A percentile compares a stretch with the other conserved stretches of the same genome.
phyloP scores from a whole-genome alignment of 2,888 invertebrate species.

The Myathropa florea region DNA sequence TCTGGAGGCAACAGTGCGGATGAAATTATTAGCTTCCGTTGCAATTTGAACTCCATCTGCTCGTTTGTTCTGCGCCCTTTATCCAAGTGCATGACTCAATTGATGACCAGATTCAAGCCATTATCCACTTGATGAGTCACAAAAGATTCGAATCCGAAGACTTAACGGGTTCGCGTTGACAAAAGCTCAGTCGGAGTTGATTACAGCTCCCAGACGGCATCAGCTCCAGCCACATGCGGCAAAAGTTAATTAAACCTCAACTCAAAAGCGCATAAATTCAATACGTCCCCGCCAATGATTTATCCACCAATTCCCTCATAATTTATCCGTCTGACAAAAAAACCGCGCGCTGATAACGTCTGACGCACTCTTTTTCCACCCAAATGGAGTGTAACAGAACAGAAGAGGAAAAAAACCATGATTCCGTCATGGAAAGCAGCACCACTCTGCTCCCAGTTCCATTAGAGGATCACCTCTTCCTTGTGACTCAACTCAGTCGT shows the following conservation, averaged over 20 bases:
- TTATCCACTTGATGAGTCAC: neutral
- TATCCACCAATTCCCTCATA: neutral
- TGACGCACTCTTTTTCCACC: neutral
- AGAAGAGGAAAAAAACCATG: no score
- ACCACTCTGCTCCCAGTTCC: neutral
- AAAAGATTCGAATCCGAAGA: neutral
- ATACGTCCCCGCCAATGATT: slow-evolving; percentile 13
- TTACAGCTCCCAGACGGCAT: neutral
- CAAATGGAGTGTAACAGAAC: no score
- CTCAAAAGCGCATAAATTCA: slow-evolving; percentile 5
- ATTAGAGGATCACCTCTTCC: neutral
- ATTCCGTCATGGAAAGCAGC: neutral
- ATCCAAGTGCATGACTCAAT: no score
- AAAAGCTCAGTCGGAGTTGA: neutral
- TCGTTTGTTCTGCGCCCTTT: no score
- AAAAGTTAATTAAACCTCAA: neutral
- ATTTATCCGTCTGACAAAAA: neutral
- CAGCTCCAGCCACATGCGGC: neutral
- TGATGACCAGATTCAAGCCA: no score
- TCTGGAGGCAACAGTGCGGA: slow-evolving; percentile 14
- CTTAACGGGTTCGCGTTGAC: neutral
- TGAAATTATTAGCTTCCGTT: slow-evolving; percentile 47
- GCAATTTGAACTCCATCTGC: neutral
- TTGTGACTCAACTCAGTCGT: neutral
- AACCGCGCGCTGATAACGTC: neutral